Base-by-base conservation (phyloP, 2,888 invertebrate species). In the Drosophila diplacantha region DNA sequence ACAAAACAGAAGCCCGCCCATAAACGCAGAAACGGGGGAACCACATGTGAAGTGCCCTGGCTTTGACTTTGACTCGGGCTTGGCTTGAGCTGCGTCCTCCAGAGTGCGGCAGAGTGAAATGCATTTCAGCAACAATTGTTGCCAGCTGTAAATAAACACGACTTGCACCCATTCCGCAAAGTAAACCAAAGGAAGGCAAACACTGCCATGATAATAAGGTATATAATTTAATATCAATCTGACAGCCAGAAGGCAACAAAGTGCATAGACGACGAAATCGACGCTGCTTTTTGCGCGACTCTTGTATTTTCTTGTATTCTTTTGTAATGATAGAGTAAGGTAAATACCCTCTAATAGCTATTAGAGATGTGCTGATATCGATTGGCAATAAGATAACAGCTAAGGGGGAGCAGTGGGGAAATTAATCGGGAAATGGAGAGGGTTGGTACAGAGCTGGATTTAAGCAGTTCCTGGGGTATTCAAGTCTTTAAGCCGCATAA, bases 161-260 rank as follows among this genome's bases (percentile, higher is more conserved):
- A 81, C 79, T 81, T 83, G 83, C 64, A 14, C 39, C 22, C 39
- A 22, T 14, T 31, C 54, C 43, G 47, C 61, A 58, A 29, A n/a
- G 56, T 65, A 71, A 57, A 58, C 59, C 56, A 29, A 44, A 43
- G 18, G 51, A 62, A 56, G 62, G 51, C 55, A 63, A 70, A 57
- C 71, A 64, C 46, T 65, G 58, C 75, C 81, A 85, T 86, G 86
- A 85, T 86, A 86, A 85, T 86, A 85, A 85, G 87, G 84, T 83
- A 85, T 86, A 86, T 86, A 86, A 86, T 85, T 85, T 86, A 85
- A 86, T 86, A 85, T 85, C 83, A 85, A 85, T 85, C 85, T 85
- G 81, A 84, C 70, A 77, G 75, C 72, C 81, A 73, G 71, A 71
- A 77, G 83, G 81, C 73, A 75, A 79, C 72, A 75, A 73, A 79